A percentile compares a stretch with the other conserved stretches of the same genome.
Conservation (phyloP, 1,140 invertebrate species). For the Hylaeus volcanicus region DNA sequence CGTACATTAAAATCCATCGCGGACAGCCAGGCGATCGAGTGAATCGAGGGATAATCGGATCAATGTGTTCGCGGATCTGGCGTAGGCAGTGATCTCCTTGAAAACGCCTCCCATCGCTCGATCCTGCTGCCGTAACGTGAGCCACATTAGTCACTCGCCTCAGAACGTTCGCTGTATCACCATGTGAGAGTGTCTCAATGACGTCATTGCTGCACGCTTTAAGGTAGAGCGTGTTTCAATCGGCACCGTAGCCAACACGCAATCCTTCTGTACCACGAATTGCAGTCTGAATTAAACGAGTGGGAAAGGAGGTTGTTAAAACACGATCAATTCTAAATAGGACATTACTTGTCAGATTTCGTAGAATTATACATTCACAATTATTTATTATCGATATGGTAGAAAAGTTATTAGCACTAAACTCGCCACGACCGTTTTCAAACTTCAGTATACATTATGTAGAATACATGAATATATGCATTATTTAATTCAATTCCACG, state of each 20-base stretch:
- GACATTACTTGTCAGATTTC: no score
- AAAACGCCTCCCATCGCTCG: conserved; percentile 37
- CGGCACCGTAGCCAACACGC: not conserved
- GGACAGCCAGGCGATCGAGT: conserved; percentile 9
- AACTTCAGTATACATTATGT: no score
- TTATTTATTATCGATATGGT: no score
- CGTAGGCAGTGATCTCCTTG: conserved; percentile 55
- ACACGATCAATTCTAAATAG: no score
- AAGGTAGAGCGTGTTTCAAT: conserved; percentile 4
- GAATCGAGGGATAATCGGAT: conserved; percentile 50
- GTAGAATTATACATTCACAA: no score
- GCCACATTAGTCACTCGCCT: conserved; percentile 42
- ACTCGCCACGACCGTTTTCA: no score
- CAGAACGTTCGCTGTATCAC: conserved; percentile 13
- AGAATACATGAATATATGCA: no score
- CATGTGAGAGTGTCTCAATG: conserved; percentile 13
- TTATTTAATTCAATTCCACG: no score
- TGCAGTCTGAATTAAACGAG: no score
- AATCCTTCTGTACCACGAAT: not conserved
- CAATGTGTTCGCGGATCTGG: conserved; percentile 27
- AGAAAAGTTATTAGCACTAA: no score
- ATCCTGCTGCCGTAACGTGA: conserved; percentile 24
- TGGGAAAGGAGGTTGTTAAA: no score
- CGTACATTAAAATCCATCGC: not conserved
- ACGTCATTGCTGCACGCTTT: conserved; percentile 31